Base-by-base conservation (phyloP, 2,113 vertebrate species). In the Odontesthes bonariensis region DNA sequence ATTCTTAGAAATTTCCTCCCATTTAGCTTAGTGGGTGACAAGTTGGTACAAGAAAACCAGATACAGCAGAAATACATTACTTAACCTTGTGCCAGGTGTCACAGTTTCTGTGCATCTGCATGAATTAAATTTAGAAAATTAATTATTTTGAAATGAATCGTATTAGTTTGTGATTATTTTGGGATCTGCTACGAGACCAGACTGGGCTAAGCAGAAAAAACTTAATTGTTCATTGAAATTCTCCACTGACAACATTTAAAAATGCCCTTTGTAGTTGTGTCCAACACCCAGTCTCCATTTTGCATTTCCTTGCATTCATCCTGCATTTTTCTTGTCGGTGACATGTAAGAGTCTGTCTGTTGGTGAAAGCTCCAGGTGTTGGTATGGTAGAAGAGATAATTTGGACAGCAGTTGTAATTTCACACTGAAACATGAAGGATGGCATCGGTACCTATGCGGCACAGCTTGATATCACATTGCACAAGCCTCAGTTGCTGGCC, bases 381-480 rank as follows among this genome's bases (percentile, higher is more conserved):
- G 27, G 16, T 67, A 57, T 53, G 33, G 31, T 67, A 38, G 57
- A 86, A 46, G 31, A 61, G 51, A 67, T 77, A 0, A 78, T 85
- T 74, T 69, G 59, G 52, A 40, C 76, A 61, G 33, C 2, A 65
- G 60, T 46, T 23, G 52, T 62, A 52, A 77, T 83, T 77, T 82
- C 56, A 79, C 80, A 79, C 62, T 77, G 61, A 73, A 82, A 60
- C 56, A 69, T 62, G 73, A 54, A 74, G 67, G 46, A 69, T 66
- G 62, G 70, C 70, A 80, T 22, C 47, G 23, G 47, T 65, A 49
- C 62, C 56, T 64, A 32, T 47, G 70, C 64, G 69, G 73, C 73
- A 27, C 42, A 0, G 51, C 3, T 17, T 60, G 68, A 61, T 77
- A 58, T 71, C 74, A 53, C 27, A 64, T 27, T 61, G 59, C 51